Percentiles rank a stretch among this genome's conserved stretches.
Conservation (phyloP, 2,797 vertebrate genomes). For the Anolis apletophallus region DNA sequence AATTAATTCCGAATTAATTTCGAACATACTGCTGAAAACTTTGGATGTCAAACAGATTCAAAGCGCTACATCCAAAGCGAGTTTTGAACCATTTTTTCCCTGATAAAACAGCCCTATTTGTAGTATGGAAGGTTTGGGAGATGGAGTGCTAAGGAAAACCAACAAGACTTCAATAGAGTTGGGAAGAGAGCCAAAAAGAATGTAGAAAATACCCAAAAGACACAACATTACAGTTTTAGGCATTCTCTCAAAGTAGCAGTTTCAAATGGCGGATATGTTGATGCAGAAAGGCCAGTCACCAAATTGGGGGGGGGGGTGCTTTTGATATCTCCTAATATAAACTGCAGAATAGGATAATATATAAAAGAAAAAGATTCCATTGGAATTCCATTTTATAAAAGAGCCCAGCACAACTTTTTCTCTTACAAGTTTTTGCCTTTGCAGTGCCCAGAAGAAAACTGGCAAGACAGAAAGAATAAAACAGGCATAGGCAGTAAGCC, state of each 20-base stretch:
- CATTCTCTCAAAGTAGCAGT: too few relatives aligned
- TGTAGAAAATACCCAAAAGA: too few relatives aligned
- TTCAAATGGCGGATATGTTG: background rate
- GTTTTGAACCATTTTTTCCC: too few relatives aligned
- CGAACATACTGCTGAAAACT: too few relatives aligned
- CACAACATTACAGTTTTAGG: background rate
- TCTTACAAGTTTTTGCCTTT: background rate
- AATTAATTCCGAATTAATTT: too few relatives aligned
- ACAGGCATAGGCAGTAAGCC: background rate
- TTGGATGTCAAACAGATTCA: too few relatives aligned
- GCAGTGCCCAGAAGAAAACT: background rate
- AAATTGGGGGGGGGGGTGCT: too few relatives aligned
- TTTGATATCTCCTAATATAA: background rate
- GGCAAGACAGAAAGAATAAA: background rate
- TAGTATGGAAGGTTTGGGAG: too few relatives aligned
- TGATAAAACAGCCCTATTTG: too few relatives aligned
- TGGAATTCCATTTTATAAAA: background rate
- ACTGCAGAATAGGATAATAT: background rate
- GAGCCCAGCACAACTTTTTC: background rate
- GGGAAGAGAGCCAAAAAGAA: background rate
- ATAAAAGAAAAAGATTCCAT: background rate
- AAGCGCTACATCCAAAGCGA: too few relatives aligned
- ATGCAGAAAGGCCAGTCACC: background rate
- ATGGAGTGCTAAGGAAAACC: background rate
- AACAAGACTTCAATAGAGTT: background rate